These are phyloP conservation scores for Pyrocephalus nanus DNA, from an alignment of 2,797 vertebrate genomes.

Conservation along the genomic window DNA sequence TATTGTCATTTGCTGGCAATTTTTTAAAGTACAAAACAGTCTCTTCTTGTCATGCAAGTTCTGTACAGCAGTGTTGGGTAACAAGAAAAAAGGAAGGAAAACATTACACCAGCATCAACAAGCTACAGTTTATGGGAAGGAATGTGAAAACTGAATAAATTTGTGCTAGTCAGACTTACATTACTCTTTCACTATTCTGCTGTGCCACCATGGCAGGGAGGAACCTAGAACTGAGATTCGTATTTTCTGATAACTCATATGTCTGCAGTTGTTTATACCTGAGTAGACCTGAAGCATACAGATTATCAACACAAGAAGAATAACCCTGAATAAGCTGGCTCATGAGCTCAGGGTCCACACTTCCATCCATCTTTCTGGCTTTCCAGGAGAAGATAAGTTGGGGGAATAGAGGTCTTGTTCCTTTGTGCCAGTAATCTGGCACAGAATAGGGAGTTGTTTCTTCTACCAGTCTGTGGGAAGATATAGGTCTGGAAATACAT, in stretches of 20 bases:
- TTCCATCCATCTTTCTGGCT: background rate
- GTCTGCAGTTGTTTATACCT: background rate
- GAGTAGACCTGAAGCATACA: background rate
- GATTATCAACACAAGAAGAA: background rate
- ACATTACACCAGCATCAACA: background rate
- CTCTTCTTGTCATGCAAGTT: background rate
- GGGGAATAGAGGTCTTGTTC: background rate
- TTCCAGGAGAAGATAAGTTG: background rate
- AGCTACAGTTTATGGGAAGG: background rate
- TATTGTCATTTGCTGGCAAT: background rate
- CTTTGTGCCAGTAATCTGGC: background rate
- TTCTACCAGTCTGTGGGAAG: background rate
- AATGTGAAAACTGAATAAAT: background rate
- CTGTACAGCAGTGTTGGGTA: background rate
- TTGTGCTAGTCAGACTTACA: background rate
- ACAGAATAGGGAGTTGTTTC: background rate
- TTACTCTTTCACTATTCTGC: background rate
- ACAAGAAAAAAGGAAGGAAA: constrained; percentile 42
- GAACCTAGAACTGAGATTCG: background rate
- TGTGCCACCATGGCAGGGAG: background rate
- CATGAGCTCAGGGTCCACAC: background rate
- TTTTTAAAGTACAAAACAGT: background rate
- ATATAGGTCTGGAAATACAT: accelerated
- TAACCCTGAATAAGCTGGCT: background rate
- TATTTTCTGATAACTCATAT: background rate